Conservation (phyloP, 2,113 vertebrate genomes). For the Ranitomeya imitator region DNA sequence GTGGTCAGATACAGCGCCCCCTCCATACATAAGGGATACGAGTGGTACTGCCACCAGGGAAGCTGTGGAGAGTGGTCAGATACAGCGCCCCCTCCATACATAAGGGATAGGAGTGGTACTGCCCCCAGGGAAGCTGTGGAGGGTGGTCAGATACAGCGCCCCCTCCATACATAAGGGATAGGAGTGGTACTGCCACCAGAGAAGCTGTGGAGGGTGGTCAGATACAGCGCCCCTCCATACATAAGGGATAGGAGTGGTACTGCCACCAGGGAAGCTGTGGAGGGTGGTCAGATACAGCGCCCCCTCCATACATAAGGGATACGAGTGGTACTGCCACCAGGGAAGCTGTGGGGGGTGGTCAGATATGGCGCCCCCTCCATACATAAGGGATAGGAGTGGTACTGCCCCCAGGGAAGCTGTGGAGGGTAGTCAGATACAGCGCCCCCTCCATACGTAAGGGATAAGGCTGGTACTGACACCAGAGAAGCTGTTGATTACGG, state of each 20-base stretch:
- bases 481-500: background rate
- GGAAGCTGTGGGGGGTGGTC: background rate
- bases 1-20: too few relatives aligned
- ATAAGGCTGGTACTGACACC: background rate
- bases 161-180: too few relatives aligned
- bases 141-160: too few relatives aligned
- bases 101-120: background rate
- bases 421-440: too few relatives aligned
- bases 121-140: too few relatives aligned
- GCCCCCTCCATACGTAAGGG: background rate
- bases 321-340: background rate
- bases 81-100: background rate
- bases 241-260: background rate
- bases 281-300: too few relatives aligned
- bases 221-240: too few relatives aligned
- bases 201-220: background rate
- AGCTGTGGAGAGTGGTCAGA: background rate
- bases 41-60: too few relatives aligned
- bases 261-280: background rate
- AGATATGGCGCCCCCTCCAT: too few relatives aligned
- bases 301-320: background rate
- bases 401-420: background rate
- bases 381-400: background rate
- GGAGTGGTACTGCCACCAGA: background rate
- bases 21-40: too few relatives aligned